phyloP scores from a whole-genome alignment of 2,113 vertebrate genomes.

The Todiramphus saurophagus region DNA sequence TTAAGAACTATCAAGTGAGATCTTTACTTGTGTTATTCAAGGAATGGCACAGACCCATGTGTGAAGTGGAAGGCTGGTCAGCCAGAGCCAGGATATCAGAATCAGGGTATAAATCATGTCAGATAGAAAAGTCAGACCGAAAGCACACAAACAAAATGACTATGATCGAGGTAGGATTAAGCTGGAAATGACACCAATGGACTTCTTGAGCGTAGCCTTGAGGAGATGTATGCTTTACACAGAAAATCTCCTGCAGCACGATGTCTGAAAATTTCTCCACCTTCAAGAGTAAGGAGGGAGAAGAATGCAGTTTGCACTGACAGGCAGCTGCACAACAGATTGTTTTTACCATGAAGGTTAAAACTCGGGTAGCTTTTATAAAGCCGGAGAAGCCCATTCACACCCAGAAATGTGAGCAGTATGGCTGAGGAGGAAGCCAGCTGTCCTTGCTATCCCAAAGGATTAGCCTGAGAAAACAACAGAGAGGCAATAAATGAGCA shows the following conservation, averaged over 20 bases:
- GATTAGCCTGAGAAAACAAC: neutral
- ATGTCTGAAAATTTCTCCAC: neutral
- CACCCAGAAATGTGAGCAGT: neutral
- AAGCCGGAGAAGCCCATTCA: neutral
- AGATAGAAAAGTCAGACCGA: neutral
- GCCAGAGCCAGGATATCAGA: neutral
- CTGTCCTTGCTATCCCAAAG: neutral
- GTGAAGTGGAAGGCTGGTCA: neutral
- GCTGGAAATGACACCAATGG: neutral
- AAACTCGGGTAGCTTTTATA: neutral
- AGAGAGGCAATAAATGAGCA: neutral
- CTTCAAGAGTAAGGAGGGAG: neutral
- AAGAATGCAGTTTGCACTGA: neutral
- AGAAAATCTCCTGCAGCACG: neutral
- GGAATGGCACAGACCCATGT: neutral
- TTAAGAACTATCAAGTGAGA: neutral
- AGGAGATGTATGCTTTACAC: neutral
- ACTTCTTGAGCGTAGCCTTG: neutral
- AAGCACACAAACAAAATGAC: neutral
- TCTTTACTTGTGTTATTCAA: neutral
- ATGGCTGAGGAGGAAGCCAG: neutral
- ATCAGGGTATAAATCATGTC: neutral
- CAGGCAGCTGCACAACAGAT: neutral
- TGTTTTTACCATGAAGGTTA: neutral
- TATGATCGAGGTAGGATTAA: neutral